Evolutionary conservation across 1,140 invertebrate species (phyloP).

Genomic region (Druon quercuslanigerum): DNA sequence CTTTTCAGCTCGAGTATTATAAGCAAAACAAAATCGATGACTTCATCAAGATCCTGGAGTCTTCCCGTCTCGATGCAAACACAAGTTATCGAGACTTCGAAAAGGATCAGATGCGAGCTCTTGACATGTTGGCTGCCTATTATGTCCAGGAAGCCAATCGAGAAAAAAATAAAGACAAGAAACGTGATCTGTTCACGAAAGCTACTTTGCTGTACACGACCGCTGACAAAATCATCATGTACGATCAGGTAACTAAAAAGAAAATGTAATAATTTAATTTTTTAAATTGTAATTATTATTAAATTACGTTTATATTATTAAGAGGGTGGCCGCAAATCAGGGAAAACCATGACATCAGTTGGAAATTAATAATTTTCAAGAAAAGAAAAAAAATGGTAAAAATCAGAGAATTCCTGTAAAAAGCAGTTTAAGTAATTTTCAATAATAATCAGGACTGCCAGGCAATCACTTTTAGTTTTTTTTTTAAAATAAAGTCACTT

Average conservation of each 20-base stretch:
- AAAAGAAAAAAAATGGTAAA: no score
- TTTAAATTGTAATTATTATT: no score
- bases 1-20: constrained; percentile 93
- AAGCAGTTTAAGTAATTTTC: no score
- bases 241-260: constrained; percentile 88
- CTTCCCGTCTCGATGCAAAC: constrained; percentile 90
- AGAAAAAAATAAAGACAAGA: constrained; percentile 97
- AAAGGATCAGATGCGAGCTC: constrained; percentile 96
- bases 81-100: constrained; percentile 94
- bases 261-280: background rate
- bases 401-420: no score
- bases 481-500: no score
- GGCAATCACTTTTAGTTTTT: no score
- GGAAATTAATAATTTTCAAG: no score
- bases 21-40: constrained; percentile 94
- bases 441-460: no score
- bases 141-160: constrained; percentile 98
- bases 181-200: constrained; percentile 96
- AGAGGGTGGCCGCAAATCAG: no score
- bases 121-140: constrained; percentile 97
- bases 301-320: no score
- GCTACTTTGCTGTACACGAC: constrained; percentile 98
- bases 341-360: no score
- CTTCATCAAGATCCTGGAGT: constrained; percentile 95
- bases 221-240: constrained; percentile 99